Conservation (phyloP, 2,113 vertebrate genomes). For the Neotragus moschatus region DNA sequence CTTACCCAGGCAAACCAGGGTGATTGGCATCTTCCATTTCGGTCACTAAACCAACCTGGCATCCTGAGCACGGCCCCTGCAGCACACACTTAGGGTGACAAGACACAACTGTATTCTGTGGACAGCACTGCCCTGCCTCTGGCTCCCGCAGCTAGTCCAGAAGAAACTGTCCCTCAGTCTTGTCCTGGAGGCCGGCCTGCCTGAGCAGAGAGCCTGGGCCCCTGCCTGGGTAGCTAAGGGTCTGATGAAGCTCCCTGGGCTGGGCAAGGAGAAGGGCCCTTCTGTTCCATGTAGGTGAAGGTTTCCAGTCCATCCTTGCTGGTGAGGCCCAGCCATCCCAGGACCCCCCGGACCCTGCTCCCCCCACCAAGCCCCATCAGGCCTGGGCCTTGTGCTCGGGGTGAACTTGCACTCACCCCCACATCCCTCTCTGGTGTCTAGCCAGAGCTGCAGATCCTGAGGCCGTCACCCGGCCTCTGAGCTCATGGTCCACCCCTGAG, state of each 20-base stretch:
- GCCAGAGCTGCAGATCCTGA: not conserved
- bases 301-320: not conserved
- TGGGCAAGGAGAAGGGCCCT: not conserved
- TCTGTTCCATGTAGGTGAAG: not conserved
- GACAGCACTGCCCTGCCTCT: not conserved
- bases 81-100: not conserved
- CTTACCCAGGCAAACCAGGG: not conserved
- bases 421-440: not conserved
- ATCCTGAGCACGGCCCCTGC: not conserved
- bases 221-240: not conserved
- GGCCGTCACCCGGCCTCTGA: not conserved
- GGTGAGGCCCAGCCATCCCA: not conserved
- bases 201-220: not conserved
- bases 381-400: not conserved
- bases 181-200: not conserved
- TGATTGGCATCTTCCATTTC: not conserved
- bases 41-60: not conserved
- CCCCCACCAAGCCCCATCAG: no score
- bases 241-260: not conserved
- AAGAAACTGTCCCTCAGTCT: not conserved
- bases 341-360: not conserved
- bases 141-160: not conserved
- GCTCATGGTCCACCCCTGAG: not conserved
- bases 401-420: not conserved
- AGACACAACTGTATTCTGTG: not conserved